phyloP scores from a whole-genome alignment of 2,113 vertebrate genomes.

The Gavia stellata region DNA sequence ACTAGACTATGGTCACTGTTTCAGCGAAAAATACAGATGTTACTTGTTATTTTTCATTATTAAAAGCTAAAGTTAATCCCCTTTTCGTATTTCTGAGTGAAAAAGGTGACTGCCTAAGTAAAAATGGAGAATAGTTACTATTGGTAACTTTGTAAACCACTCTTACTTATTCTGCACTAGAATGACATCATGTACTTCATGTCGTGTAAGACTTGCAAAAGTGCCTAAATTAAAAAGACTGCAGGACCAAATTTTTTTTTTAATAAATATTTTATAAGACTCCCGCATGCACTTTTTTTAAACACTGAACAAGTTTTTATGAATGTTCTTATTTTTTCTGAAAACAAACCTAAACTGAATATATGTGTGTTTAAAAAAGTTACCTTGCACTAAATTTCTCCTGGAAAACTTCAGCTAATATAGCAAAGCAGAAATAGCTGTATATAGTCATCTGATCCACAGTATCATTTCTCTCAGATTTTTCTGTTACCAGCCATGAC shows the following conservation, averaged over 20 bases:
- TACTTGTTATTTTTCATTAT: background rate
- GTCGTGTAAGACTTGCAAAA: background rate
- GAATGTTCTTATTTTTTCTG: background rate
- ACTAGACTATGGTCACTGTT: background rate
- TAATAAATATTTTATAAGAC: background rate
- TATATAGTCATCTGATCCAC: background rate
- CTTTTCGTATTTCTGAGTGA: background rate
- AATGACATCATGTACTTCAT: background rate
- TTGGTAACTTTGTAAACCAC: background rate
- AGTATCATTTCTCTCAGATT: background rate
- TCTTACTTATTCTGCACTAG: background rate
- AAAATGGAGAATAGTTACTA: background rate
- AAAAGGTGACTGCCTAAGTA: background rate
- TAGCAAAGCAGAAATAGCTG: background rate
- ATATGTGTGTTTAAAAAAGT: background rate
- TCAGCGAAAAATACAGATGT: background rate
- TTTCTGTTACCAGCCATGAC: background rate
- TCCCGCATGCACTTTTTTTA: background rate
- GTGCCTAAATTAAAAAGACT: background rate
- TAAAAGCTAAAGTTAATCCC: background rate
- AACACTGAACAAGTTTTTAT: background rate
- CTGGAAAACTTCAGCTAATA: background rate
- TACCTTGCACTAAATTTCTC: background rate
- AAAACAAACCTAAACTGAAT: background rate
- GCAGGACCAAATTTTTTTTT: background rate